Base-by-base conservation (phyloP, 92 coral and sea anemone genomes). In the Heteractis magnifica region DNA sequence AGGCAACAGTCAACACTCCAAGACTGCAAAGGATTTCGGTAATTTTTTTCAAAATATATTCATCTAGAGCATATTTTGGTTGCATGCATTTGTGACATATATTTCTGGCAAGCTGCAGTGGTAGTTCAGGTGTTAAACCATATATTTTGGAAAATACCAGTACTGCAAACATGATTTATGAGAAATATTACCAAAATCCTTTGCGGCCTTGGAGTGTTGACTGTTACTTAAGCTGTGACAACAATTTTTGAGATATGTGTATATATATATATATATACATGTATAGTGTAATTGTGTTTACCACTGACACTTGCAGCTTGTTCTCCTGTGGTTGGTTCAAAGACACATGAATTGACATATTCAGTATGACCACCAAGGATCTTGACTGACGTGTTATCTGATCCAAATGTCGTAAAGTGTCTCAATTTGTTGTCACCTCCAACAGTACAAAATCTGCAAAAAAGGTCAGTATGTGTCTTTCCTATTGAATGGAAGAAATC, bases 401-500 rank as follows among this genome's bases (percentile, higher is more conserved):
- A 78, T 81, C 92, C 84, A 82, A 87, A 88, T 20, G 94, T 89
- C 8, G 87, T 77, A 84, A 88, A 94, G 80, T 88, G 87, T 12
- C 97, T 83, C 55, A 96, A 81, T 76, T 96, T 94, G 65, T 87
- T 94, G 75, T 96, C 99, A 59, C 94, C 97, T 19, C 99, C 99
- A 78, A 91, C 88, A 1, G 94, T 96, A 86, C 99, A 96, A 72
- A 96, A 94, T 83, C 99, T 96, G 77, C 6, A 60, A 58, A 48
- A 60, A 65, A 64, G 6, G 48, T 19, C 21, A 6, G 49, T 21
- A 0, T 51, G 41, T 56, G 62, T 49, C 11, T 16, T 71, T 81
- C 16, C 4, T 6, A 79, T 4, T 56, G 13, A 4, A 59, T 16
- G 20, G 19, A 20, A 19, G 44, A 34, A 34, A 34, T 34, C 44